Evolutionary conservation across 2,113 vertebrate genomes (phyloP), one percentile per base, ranked within the genome.

Genomic region (Emydura subglobosa): DNA sequence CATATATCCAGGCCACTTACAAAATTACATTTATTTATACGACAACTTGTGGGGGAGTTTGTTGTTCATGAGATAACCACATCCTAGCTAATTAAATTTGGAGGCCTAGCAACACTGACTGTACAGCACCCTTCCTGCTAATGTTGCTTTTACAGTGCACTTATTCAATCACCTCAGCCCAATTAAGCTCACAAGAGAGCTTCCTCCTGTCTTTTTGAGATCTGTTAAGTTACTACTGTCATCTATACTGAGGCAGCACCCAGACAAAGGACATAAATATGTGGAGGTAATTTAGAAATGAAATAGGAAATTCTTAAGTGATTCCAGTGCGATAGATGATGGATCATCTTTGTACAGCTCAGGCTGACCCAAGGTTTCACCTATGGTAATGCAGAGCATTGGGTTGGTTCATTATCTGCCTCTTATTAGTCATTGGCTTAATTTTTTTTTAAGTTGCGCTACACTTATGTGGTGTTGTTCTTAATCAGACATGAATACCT

Each of bases 371-470:
- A 22, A 44, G 61, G 8, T 39, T 39, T 76, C 72, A 25, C 72
- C 10, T 44, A 76, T 42, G 42, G 22, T 25, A 76, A 76, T 27
- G 10, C 39, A 42, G 22, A 74, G 22, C 21, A 42, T 44, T 39
- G n/a, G 6, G 22, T 42, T 74, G 22, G 3, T 4, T 42, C 22
- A 74, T 74, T 74, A 42, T 85, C 91, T 91, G 82, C 91, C 74
- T 95, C 54, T 27, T 91, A 86, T 96, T 96, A 96, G 93, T 81
- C 83, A 16, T 92, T 89, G 90, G 93, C 87, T 92, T 95, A 44
- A 44, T 74, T 42, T 74, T 74, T 74, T 42, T 25, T 3, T 44
- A 94, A 97, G 11, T 74, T 86, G 31, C 2, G 17, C 9, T 61
- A n/a, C 47, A 39, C 51, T 83, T 22, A 90, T 79, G 5, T 17